Percentiles rank a stretch among this genome's conserved stretches.
phyloP scores from a whole-genome alignment of 2,113 vertebrate species.

The Aphelocoma coerulescens region DNA sequence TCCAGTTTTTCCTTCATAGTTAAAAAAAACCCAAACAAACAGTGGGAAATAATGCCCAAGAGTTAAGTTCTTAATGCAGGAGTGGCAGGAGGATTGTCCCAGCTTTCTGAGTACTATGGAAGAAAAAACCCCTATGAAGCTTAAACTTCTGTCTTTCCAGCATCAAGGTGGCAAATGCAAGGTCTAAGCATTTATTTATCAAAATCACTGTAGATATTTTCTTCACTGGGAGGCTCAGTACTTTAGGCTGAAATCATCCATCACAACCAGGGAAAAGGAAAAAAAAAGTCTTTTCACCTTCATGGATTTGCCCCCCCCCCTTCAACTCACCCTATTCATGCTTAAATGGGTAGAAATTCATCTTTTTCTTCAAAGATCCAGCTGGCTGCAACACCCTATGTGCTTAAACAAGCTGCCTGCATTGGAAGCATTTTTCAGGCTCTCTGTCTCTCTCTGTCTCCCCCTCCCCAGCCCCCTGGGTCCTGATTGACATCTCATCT shows the following conservation, averaged over 20 bases:
- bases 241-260: constrained; percentile 41
- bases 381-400: neutral
- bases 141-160: neutral
- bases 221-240: constrained; percentile 11
- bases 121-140: neutral
- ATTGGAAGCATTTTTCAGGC: constrained; percentile 38
- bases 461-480: neutral
- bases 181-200: constrained; percentile 52
- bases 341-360: constrained; percentile 59
- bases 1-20: neutral
- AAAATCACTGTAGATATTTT: constrained; percentile 43
- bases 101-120: neutral
- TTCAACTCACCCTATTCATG: constrained; percentile 34
- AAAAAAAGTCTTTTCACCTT: constrained; percentile 34
- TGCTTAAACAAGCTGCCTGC: constrained; percentile 11
- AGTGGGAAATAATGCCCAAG: neutral
- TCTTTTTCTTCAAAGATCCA: constrained; percentile 55
- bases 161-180: constrained; percentile 14
- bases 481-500: neutral
- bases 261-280: neutral
- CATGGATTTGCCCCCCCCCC: neutral
- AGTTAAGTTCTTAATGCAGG: neutral
- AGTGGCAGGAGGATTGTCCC: neutral
- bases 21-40: neutral
- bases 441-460: neutral